Conservation (phyloP, 2,113 vertebrate species). For the Sterna hirundo region DNA sequence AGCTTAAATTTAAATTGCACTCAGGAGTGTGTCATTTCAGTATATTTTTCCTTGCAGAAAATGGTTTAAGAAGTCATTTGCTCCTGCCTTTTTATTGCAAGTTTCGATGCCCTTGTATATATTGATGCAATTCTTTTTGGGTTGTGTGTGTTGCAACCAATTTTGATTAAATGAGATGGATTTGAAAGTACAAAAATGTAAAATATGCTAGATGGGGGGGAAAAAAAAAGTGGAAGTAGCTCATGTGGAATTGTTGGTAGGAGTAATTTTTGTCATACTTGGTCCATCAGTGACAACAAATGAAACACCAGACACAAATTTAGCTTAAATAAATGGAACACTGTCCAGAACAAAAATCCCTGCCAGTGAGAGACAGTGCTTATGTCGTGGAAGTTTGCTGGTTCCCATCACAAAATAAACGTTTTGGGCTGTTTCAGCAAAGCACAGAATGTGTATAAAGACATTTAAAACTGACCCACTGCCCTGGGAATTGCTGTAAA, state of each 20-base stretch:
- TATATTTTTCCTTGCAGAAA: neutral
- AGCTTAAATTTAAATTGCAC: neutral
- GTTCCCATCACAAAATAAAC: neutral
- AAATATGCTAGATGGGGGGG: fast-evolving
- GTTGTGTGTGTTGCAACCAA: neutral
- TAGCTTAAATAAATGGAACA: neutral
- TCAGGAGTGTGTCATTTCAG: neutral
- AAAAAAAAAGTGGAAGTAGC: fast-evolving
- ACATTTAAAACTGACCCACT: neutral
- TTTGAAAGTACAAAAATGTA: neutral
- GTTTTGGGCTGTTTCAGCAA: neutral
- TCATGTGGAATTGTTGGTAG: neutral
- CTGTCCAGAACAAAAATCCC: neutral
- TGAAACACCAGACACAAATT: neutral
- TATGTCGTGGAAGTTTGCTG: neutral
- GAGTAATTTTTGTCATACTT: neutral
- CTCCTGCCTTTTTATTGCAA: neutral
- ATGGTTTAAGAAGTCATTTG: neutral
- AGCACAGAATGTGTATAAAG: neutral
- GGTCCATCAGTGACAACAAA: neutral
- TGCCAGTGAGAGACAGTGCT: neutral
- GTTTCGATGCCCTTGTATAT: neutral
- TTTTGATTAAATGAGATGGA: neutral
- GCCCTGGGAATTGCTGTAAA: neutral
- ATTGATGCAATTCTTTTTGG: neutral